phyloP scores from a whole-genome alignment of 2,888 invertebrate genomes.

The Argyra leucocephala region DNA sequence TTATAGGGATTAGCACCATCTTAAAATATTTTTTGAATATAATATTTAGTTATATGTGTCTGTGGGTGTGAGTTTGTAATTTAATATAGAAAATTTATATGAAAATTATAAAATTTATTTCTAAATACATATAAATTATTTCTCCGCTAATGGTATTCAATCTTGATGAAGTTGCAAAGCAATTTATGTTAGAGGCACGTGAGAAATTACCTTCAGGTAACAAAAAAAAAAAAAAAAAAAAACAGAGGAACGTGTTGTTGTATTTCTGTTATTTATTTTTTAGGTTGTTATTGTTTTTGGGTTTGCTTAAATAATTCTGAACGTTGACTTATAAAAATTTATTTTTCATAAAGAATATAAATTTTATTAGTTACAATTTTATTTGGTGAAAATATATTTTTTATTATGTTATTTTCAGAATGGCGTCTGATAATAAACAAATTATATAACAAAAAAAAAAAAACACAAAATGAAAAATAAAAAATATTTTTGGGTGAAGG shows the following conservation, averaged over 20 bases:
- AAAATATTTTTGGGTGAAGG: too few relatives aligned
- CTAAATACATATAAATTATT: neutral
- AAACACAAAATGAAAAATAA: neutral
- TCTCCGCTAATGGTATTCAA: neutral
- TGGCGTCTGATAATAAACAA: too few relatives aligned
- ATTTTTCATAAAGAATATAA: neutral
- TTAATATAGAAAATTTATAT: neutral
- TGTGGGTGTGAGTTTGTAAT: neutral
- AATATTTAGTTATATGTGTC: too few relatives aligned
- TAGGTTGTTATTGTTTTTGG: neutral
- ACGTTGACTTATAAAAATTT: neutral
- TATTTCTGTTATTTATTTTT: too few relatives aligned
- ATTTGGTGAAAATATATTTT: neutral
- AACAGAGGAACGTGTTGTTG: neutral
- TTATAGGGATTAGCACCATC: neutral
- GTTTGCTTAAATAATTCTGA: neutral
- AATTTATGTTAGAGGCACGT: neutral
- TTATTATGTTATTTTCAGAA: neutral
- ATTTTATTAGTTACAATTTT: neutral
- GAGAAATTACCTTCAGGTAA: neutral
- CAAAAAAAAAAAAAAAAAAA: neutral
- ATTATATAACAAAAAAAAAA: too few relatives aligned
- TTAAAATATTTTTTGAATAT: slow-evolving; percentile 2
- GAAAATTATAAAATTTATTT: neutral
- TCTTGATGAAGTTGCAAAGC: neutral